phyloP scores from a whole-genome alignment of 2,113 vertebrate species.

The Catagonus wagneri region DNA sequence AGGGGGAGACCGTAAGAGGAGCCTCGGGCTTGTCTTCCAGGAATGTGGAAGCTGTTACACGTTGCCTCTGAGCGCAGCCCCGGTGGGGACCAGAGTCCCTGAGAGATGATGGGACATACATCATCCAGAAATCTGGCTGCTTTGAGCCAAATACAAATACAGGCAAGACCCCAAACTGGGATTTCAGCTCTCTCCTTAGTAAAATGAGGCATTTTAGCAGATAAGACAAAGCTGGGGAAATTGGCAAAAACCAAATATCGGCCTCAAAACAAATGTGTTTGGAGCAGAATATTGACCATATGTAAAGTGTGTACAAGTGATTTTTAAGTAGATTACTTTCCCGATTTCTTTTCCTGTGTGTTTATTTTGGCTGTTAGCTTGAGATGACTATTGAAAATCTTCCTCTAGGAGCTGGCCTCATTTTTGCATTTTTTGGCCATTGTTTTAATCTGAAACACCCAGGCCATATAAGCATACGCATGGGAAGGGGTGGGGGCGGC shows the following conservation, averaged over 20 bases:
- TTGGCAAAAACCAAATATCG: conserved; percentile 66
- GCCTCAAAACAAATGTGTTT: conserved; percentile 69
- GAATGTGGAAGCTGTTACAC: not conserved
- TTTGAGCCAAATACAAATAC: conserved; percentile 55
- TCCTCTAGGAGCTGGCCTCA: conserved; percentile 57
- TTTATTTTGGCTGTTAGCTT: conserved; percentile 79
- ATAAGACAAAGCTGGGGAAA: conserved; percentile 62
- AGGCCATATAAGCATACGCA: not conserved
- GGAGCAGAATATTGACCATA: conserved; percentile 69
- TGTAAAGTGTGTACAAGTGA: conserved; percentile 46
- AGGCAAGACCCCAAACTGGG: conserved; percentile 30
- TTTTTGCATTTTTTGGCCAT: conserved; percentile 61
- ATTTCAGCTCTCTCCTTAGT: conserved; percentile 38
- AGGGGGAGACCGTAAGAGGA: not conserved
- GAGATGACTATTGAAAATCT: conserved; percentile 65
- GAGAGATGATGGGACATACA: not conserved
- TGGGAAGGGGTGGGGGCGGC: not conserved
- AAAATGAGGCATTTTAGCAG: conserved; percentile 67
- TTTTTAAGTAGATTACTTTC: conserved; percentile 53
- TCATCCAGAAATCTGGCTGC: conserved; percentile 26
- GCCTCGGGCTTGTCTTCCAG: not conserved
- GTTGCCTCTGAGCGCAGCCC: not conserved
- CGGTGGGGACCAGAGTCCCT: conserved; percentile 2
- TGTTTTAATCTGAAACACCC: conserved; percentile 50
- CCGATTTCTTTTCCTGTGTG: conserved; percentile 38